These are phyloP conservation scores for Galagoides demidoff DNA, from an alignment of 2,797 vertebrate genomes.

Conservation along the genomic window DNA sequence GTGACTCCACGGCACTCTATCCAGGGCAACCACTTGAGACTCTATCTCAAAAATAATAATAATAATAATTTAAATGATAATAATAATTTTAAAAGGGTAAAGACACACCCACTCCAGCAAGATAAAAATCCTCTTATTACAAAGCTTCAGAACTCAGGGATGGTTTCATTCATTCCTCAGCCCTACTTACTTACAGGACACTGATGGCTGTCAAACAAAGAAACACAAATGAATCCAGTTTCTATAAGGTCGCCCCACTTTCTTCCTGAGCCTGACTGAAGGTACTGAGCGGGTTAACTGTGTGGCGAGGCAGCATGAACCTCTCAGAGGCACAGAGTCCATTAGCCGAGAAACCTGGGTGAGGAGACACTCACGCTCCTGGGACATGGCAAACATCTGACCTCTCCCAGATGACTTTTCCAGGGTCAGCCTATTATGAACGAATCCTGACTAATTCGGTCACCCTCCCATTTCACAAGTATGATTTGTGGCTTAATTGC, in stretches of 20 bases:
- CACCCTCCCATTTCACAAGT: constrained; percentile 74
- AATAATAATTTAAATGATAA: too few species aligned
- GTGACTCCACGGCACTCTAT: too few species aligned
- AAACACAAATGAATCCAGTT: too few species aligned
- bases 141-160: not conserved
- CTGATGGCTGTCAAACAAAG: not conserved
- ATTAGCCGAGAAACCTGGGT: not conserved
- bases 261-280: not conserved
- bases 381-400: constrained; percentile 58
- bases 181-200: not conserved
- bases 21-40: too few species aligned
- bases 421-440: constrained; percentile 77
- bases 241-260: not conserved
- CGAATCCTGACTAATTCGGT: constrained; percentile 77
- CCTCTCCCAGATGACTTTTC: constrained; percentile 62
- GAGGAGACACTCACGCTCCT: not conserved
- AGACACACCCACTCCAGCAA: not conserved
- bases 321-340: not conserved
- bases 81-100: not conserved
- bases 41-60: not conserved
- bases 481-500: constrained; percentile 85
- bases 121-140: not conserved
- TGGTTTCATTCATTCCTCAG: not conserved
- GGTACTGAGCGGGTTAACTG: not conserved
- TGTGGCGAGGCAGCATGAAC: not conserved